Evolutionary conservation across 2,797 vertebrate genomes (phyloP), one percentile per base, ranked within the genome.

Genomic region (Carduelis carduelis): DNA sequence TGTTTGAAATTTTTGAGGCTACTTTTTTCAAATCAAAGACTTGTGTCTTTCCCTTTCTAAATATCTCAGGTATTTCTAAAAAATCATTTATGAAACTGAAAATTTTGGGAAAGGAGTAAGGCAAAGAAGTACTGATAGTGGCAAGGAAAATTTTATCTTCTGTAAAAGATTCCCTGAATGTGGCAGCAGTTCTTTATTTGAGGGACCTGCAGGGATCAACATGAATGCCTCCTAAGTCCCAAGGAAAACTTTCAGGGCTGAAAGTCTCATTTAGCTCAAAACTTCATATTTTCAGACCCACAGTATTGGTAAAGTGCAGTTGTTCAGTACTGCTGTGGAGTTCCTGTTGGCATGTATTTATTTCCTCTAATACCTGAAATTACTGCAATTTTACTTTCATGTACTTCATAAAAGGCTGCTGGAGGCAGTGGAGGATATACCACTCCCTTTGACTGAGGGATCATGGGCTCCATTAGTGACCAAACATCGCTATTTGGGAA

Each of bases 311-410:
- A 35, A 77, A 49, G 16, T 68, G 77, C 20, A 47, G 14, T 59
- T 92, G 79, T 93, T 65, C n/a, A 53, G 43, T 49, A 68, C 43
- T 44, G 43, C 50, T 95, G 41, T 13, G 35, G 60, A 47, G 8
- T 28, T 49, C 49, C 43, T 46, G 35, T 47, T 90, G 89, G 47
- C 15, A 6, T 83, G 64, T 95, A 93, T 92, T 92, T 93, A 94
- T 97, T 97, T 95, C 55, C 46, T 94, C 94, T 93, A 83, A 82
- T 92, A 76, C 57, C 35, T 61, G 47, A 59, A 76, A 81, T 59
- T 53, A 53, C 49, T 87, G 82, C 47, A 80, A 63, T 94, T 95
- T 96, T 70, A 41, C 72, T 93, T 96, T 79, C 59, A 80, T 49
- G n/a, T 55, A 15, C 22, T 60, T 14, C 14, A 46, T 61, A 43